Base-by-base conservation (phyloP, 37 sponge, comb jelly and placozoan species). In the Chondrosia reniformis region DNA sequence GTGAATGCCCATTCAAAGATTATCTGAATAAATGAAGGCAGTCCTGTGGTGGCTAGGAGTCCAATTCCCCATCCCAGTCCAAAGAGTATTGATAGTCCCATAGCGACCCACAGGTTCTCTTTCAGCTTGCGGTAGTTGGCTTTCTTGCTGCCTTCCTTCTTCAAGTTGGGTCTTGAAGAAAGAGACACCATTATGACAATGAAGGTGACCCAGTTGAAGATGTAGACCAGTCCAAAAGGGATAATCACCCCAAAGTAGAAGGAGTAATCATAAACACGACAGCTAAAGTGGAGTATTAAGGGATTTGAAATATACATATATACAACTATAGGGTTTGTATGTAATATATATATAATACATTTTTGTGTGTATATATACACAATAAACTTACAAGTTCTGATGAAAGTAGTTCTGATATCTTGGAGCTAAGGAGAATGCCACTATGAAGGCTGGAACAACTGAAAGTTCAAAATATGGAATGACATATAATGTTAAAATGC, bases 161-260 rank as follows among this genome's bases (percentile, higher is more conserved):
- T 34, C 39, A 69, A 24, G 9, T 69, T 39, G 1, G 42, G 72
- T 40, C 42, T 69, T 65, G 41, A 46, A 36, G 66, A 2, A 55
- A 87, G 45, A 43, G 45, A 63, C 2, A 55, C 62, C 43, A 88
- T 38, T 33, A 83, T 79, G 67, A 74, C 22, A n/a, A 64, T 56
- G 59, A 74, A 88, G 25, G 83, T 36, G 63, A 79, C 12, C 88
- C 88, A 88, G 58, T 88, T 79, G 41, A 88, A 75, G 45, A 79
- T 45, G 55, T 83, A 83, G 65, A 88, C 65, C 0, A 84, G 22
- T 13, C 64, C 84, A 76, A 84, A 83, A 27, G 88, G 84, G 5
- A 76, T 58, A 5, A 83, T 58, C 37, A 83, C 56, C 10, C 79
- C 83, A 44, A 82, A 52, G n/a, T 46, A 88, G 67, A 88, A 88